Evolutionary conservation across 2,113 vertebrate species (phyloP).

Genomic region (Accipiter virgatus): DNA sequence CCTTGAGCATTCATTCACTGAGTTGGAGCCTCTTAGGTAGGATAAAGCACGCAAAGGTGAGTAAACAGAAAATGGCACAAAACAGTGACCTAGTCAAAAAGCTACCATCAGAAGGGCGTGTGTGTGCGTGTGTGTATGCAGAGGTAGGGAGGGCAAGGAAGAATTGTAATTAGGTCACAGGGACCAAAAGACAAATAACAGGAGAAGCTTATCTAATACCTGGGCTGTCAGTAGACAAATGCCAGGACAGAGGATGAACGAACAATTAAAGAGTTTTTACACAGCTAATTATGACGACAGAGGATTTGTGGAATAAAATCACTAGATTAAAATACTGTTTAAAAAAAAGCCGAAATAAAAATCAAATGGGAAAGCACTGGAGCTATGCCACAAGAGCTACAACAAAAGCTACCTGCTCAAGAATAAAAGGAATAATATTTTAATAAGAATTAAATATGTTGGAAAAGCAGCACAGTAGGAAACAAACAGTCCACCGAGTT

Average conservation of each 20-base stretch:
- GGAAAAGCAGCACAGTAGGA: neutral
- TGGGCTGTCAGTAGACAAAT: neutral
- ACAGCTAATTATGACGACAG: neutral
- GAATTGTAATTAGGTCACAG: conserved; percentile 41
- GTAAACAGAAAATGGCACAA: neutral
- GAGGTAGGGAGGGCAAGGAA: neutral
- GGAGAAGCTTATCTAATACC: conserved; percentile 39
- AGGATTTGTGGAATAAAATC: neutral
- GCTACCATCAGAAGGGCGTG: neutral
- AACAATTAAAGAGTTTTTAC: conserved; percentile 14
- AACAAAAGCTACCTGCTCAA: neutral
- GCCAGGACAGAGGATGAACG: neutral
- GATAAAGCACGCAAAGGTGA: neutral
- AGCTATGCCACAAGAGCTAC: neutral
- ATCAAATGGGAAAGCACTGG: neutral
- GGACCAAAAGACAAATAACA: conserved; percentile 35
- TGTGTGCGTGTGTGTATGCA: neutral
- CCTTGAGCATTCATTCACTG: neutral
- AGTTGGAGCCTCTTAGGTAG: neutral
- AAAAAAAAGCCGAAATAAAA: neutral
- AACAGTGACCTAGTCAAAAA: neutral
- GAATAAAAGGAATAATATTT: neutral
- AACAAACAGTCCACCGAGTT: neutral
- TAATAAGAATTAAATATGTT: neutral
- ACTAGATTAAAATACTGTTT: neutral